Conservation (phyloP, 2,888 invertebrate genomes). For the Zygaena filipendulae region DNA sequence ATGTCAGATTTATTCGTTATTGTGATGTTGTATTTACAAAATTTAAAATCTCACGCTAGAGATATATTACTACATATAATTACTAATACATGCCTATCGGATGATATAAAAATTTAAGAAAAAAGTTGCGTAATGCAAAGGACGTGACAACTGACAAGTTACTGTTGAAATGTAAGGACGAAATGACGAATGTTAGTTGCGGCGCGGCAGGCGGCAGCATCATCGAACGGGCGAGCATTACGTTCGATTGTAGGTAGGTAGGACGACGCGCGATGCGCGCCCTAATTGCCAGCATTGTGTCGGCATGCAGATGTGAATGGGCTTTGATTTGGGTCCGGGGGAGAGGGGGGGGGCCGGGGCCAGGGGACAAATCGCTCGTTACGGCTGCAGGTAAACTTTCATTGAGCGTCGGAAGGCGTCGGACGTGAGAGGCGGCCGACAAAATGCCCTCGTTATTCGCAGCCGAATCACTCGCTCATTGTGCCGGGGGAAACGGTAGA, state of each 20-base stretch:
- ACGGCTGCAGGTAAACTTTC: slow-evolving; percentile 70
- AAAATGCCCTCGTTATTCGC: slow-evolving; percentile 70
- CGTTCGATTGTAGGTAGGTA: slow-evolving; percentile 64
- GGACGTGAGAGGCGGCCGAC: slow-evolving; percentile 67
- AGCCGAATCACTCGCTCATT: slow-evolving; percentile 69
- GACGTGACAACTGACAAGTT: no score
- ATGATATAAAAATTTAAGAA: no score
- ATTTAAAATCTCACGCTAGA: no score
- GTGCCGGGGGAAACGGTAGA: slow-evolving; percentile 67
- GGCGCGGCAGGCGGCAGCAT: slow-evolving; percentile 32
- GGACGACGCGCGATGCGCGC: no score
- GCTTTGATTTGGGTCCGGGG: slow-evolving; percentile 65
- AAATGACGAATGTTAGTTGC: slow-evolving; percentile 14
- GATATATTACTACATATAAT: no score
- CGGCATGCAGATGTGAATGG: slow-evolving; percentile 71
- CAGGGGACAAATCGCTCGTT: slow-evolving; percentile 69
- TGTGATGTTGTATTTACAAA: no score
- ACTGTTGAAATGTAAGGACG: slow-evolving; percentile 2
- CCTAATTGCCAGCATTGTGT: slow-evolving; percentile 70
- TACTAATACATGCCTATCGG: no score
- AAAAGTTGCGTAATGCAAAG: no score
- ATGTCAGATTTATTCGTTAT: no score
- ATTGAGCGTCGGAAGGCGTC: slow-evolving; percentile 69
- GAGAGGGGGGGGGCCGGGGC: slow-evolving; percentile 44
- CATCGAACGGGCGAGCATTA: slow-evolving; percentile 61